A percentile compares a stretch with the other conserved stretches of the same genome.
These are phyloP conservation scores for Drosophila siamana DNA, from an alignment of 2,888 invertebrate genomes.

Conservation along the genomic window DNA sequence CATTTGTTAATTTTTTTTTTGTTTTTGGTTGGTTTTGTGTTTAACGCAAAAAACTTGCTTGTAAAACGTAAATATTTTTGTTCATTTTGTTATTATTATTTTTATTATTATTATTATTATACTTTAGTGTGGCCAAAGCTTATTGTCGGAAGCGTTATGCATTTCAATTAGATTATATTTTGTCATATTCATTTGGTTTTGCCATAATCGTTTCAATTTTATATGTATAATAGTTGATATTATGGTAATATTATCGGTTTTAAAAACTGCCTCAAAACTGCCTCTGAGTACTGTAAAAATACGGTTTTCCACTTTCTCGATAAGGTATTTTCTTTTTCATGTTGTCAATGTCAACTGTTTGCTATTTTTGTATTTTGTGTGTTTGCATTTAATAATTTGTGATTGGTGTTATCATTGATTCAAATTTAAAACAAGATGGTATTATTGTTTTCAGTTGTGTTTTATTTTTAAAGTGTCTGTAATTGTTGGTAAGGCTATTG, in stretches of 20 bases:
- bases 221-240: constrained; percentile 37
- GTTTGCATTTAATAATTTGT: background rate
- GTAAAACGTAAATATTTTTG: constrained; percentile 54
- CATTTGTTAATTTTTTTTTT: constrained; percentile 18
- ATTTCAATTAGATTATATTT: constrained; percentile 54
- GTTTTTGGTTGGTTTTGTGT: constrained; percentile 20
- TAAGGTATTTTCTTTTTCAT: background rate
- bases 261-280: constrained; percentile 47
- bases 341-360: constrained; percentile 13
- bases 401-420: background rate
- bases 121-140: constrained; percentile 84
- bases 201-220: constrained; percentile 28
- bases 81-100: constrained; percentile 21
- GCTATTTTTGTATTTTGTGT: background rate
- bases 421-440: constrained; percentile 3
- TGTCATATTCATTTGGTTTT: constrained; percentile 11
- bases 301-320: constrained; percentile 20
- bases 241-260: constrained; percentile 18
- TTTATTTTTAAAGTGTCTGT: constrained; percentile 22
- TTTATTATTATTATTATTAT: constrained; percentile 51
- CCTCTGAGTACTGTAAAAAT: constrained; percentile 40
- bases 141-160: constrained; percentile 85
- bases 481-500: constrained; percentile 41
- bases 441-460: constrained; percentile 11
- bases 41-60: constrained; percentile 60